Base-by-base conservation (phyloP, 2,797 vertebrate species). In the Borostomias antarcticus region DNA sequence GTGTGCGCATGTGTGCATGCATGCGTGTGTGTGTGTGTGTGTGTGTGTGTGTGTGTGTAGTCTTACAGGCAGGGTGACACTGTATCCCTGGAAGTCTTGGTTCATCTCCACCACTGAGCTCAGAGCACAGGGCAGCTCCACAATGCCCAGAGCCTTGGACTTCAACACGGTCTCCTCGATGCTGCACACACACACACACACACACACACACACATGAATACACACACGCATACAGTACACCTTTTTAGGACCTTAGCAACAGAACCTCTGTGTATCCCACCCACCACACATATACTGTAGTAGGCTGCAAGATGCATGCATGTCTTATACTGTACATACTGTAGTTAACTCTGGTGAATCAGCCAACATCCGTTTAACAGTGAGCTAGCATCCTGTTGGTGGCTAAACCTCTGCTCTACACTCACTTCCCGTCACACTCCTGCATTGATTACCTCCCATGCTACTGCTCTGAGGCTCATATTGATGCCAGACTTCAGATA, bases 1-100 rank as follows among this genome's bases (percentile, higher is more conserved):
- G 17, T 21, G 21, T 37, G 25, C 15, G 21, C 21, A 4, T 5
- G 29, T 25, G 19, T 47, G 21, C 19, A 15, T 32, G n/a, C 4
- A 23, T 15, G 26, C 28, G 15, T 58, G 19, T 35, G 17, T 57
- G 21, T 37, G 25, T 21, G 21, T 30, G 9, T 5, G 29, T 25
- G 19, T 47, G 21, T 29, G 23, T 32, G n/a, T 8, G 29, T 15
- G 26, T 33, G 15, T 58, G 19, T 35, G 17, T n/a, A 19, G 8
- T 68, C 88, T 91, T 88, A 93, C 90, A 35, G 69, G 62, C 2
- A 79, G 62, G n/a, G 63, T 76, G 52, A 91, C 2, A 4, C 72
- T 61, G 7, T 17, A 0, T 59, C 88, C 83, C 9, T 1, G 47
- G 58, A 82, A 85, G 30, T 30, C 58, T 0, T 86, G 50, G 5